These are phyloP conservation scores for Zophobas morio DNA, from an alignment of 1,140 invertebrate genomes.

Conservation along the genomic window DNA sequence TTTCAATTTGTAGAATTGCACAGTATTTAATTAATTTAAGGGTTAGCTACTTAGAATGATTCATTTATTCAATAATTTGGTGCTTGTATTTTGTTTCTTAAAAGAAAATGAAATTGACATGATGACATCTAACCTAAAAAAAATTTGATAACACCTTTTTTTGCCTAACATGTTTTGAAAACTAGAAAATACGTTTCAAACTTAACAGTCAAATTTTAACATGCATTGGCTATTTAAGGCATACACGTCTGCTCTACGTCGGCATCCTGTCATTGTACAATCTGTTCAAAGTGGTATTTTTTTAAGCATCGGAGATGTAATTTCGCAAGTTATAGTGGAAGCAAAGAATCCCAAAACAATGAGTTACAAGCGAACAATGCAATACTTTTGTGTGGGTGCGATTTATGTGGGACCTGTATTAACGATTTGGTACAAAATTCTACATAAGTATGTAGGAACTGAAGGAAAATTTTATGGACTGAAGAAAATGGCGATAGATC, in stretches of 20 bases:
- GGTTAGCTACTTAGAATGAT: too few species aligned
- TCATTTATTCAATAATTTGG: background rate
- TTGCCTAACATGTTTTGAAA: background rate
- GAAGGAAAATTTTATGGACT: slow-evolving; percentile 6
- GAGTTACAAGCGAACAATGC: slow-evolving; percentile 67
- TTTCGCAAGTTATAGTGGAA: slow-evolving; percentile 70
- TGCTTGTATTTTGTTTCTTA: too few species aligned
- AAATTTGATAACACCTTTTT: background rate
- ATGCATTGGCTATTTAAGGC: slow-evolving; percentile 5
- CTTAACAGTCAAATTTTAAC: background rate
- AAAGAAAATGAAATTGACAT: too few species aligned
- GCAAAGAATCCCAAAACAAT: slow-evolving; percentile 63
- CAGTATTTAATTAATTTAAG: too few species aligned
- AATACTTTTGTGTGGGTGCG: slow-evolving; percentile 70
- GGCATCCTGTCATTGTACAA: slow-evolving; percentile 68
- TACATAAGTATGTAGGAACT: slow-evolving; percentile 27
- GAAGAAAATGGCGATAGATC: slow-evolving; percentile 85
- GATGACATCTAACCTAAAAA: background rate
- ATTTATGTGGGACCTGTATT: slow-evolving; percentile 65
- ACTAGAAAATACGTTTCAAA: background rate
- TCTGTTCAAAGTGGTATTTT: slow-evolving; percentile 70
- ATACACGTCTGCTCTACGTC: slow-evolving; percentile 66
- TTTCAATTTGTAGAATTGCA: too few species aligned
- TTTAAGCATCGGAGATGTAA: slow-evolving; percentile 70
- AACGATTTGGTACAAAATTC: slow-evolving; percentile 56